Evolutionary conservation across 2,113 vertebrate genomes (phyloP).

Genomic region (Sturnira hondurensis): DNA sequence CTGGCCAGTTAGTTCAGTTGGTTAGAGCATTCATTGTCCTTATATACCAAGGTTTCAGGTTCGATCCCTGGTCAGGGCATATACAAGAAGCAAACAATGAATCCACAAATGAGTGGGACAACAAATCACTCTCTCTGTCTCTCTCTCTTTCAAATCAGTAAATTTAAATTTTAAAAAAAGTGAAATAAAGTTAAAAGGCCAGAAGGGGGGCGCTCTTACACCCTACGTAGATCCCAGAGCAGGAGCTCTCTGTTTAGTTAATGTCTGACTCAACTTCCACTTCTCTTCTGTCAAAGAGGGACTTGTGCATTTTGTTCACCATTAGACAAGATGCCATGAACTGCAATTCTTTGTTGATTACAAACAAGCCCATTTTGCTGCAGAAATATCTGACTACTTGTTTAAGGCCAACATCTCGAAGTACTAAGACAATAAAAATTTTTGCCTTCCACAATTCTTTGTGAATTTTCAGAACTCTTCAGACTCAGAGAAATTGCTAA

Average conservation of each 20-base stretch:
- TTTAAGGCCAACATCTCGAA: neutral
- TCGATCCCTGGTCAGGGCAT: too few species aligned
- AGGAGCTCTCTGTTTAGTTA: neutral
- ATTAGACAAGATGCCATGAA: neutral
- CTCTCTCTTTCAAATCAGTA: too few species aligned
- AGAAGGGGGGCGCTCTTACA: neutral
- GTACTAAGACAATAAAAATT: neutral
- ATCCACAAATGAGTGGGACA: too few species aligned
- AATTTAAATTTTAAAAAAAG: too few species aligned
- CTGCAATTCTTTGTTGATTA: neutral
- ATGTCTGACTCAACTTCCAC: neutral
- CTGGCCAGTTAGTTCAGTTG: too few species aligned
- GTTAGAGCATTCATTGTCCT: too few species aligned
- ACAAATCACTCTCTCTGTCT: too few species aligned
- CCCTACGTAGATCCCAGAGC: neutral
- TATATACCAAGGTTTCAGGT: too few species aligned
- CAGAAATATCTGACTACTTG: neutral
- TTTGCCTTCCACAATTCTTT: neutral
- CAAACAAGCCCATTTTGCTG: neutral
- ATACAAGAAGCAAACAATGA: too few species aligned
- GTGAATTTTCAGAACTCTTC: neutral
- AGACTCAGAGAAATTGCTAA: neutral
- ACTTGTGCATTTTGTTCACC: neutral
- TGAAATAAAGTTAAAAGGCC: neutral
- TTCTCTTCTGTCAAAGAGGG: neutral